Percentiles rank a stretch among this genome's conserved stretches.
These are phyloP conservation scores for Spatulosminthurus flaviceps DNA, from an alignment of 2,888 invertebrate genomes.

Conservation along the genomic window DNA sequence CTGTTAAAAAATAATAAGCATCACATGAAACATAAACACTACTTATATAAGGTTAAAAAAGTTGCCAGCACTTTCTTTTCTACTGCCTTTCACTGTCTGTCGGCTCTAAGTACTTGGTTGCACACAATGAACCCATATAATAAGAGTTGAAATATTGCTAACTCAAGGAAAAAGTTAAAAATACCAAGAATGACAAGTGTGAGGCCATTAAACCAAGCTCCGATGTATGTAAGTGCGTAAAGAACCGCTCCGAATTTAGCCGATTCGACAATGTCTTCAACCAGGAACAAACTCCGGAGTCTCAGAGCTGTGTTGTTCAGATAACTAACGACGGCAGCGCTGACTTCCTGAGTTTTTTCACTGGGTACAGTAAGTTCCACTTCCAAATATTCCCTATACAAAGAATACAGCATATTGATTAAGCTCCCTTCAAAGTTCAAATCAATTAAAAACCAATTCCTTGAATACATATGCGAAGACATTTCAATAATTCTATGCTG, in stretches of 20 bases:
- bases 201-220: slow-evolving; percentile 99
- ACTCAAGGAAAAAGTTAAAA: background rate
- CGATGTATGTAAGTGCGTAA: slow-evolving; percentile 97
- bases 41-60: background rate
- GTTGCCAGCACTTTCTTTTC: background rate
- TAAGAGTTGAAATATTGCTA: background rate
- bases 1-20: slow-evolving; percentile 70
- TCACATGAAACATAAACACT: background rate
- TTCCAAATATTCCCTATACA: slow-evolving; percentile 81
- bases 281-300: slow-evolving; percentile 91
- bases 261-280: slow-evolving; percentile 85
- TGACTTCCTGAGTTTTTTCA: slow-evolving; percentile 89
- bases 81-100: too few species aligned
- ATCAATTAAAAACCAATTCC: too few species aligned
- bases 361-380: slow-evolving; percentile 86
- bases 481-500: too few species aligned
- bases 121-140: slow-evolving; percentile 24
- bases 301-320: slow-evolving; percentile 83
- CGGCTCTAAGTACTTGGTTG: too few species aligned
- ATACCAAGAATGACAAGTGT: slow-evolving; percentile 94
- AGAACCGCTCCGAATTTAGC: slow-evolving; percentile 93
- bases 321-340: slow-evolving; percentile 87
- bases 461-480: too few species aligned
- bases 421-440: background rate
- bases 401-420: slow-evolving; percentile 28